A percentile compares a stretch with the other conserved stretches of the same genome.
These are phyloP conservation scores for Tyria jacobaeae DNA, from an alignment of 2,888 invertebrate species.

Conservation along the genomic window DNA sequence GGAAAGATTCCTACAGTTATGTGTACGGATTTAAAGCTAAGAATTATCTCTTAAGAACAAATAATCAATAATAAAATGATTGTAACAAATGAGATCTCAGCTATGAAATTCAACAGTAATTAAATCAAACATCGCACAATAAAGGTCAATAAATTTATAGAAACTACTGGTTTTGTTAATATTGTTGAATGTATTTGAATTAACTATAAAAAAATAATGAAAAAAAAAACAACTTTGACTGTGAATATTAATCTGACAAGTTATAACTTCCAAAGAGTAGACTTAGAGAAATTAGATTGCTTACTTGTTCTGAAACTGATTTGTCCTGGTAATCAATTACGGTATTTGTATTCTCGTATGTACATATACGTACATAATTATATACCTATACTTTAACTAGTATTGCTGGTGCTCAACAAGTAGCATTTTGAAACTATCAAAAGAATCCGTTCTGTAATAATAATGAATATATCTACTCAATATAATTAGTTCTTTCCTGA, in stretches of 20 bases:
- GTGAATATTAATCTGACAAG: not conserved
- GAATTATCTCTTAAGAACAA: too few relatives aligned
- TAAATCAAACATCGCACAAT: not conserved
- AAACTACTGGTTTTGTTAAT: not conserved
- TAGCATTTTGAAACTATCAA: not conserved
- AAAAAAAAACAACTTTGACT: not conserved
- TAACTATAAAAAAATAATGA: not conserved
- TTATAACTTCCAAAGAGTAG: not conserved
- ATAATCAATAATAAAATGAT: not conserved
- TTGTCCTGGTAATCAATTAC: not conserved
- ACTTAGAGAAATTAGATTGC: not conserved
- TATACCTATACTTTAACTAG: not conserved
- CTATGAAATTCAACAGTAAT: conserved; percentile 12
- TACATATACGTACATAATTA: too few relatives aligned
- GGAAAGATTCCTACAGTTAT: too few relatives aligned
- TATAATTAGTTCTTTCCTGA: conserved; percentile 21
- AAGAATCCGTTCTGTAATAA: not conserved
- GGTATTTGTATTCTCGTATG: not conserved
- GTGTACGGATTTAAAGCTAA: not conserved
- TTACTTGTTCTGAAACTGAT: not conserved
- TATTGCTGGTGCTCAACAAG: not conserved
- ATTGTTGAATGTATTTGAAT: not conserved
- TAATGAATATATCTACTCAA: not conserved
- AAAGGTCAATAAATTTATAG: conserved; percentile 5
- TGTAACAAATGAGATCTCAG: conserved; percentile 13